A percentile compares a stretch with the other conserved stretches of the same genome.
phyloP scores from a whole-genome alignment of 2,888 invertebrate species.

The Apamea crenata region DNA sequence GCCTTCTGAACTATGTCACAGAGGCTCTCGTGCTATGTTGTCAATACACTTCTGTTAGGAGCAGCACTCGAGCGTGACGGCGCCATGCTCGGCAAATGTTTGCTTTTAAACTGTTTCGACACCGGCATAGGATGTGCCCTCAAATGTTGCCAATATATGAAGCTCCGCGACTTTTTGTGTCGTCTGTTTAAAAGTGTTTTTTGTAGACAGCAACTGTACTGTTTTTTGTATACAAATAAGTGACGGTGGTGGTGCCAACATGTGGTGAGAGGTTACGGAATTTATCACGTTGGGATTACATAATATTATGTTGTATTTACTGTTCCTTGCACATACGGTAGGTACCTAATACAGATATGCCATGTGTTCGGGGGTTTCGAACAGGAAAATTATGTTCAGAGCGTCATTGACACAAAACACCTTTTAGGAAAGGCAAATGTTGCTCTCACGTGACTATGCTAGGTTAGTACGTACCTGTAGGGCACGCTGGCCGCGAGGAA shows the following conservation, averaged over 20 bases:
- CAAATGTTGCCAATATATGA: conserved; percentile 4
- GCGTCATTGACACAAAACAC: background rate
- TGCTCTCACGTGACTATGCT: background rate
- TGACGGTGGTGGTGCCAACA: background rate
- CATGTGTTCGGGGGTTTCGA: too few relatives aligned
- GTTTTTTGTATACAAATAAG: background rate
- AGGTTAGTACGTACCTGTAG: conserved; percentile 84
- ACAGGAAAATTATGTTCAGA: background rate
- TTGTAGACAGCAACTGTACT: background rate
- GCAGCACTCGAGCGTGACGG: conserved; percentile 27
- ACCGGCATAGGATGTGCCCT: conserved; percentile 7
- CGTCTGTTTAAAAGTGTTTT: background rate
- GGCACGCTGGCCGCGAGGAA: conserved; percentile 90
- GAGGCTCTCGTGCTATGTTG: background rate
- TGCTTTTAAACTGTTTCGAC: conserved; percentile 10
- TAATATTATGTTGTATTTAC: background rate
- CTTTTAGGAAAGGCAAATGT: background rate
- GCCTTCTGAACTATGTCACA: background rate
- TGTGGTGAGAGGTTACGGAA: background rate
- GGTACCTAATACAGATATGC: background rate
- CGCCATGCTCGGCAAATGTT: background rate
- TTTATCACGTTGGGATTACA: background rate
- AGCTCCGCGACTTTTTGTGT: background rate
- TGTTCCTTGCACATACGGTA: background rate
- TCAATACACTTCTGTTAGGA: conserved; percentile 6